Base-by-base conservation (phyloP, 2,113 vertebrate species). In the Phyllopteryx taeniolatus region DNA sequence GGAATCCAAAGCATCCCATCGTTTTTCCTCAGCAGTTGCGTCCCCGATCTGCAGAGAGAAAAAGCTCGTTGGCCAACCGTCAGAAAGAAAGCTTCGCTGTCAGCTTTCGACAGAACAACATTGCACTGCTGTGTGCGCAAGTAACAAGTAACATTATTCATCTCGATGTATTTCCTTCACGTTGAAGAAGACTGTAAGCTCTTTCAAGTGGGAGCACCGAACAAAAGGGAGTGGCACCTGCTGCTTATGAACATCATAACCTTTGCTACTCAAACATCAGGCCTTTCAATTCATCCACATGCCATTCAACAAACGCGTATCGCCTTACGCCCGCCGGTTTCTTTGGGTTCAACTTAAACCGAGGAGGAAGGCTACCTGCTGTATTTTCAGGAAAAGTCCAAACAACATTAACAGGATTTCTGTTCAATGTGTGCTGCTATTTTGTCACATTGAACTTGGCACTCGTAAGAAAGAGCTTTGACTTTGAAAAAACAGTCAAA, bases 1-100 rank as follows among this genome's bases (percentile, higher is more conserved):
- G 89, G 83, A 93, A 91, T 44, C 86, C 83, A 73, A 91, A 93
- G 79, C 92, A 94, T 8, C 89, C 86, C 94, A 94, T 94, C 60
- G 35, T 71, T 87, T 15, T 51, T 51, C 64, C 35, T 70, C 56
- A 5, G 76, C 43, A 53, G 64, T 53, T 61, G 14, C 35, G 15
- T 73, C 81, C 19, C 81, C 19, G 1, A 75, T 73, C 91, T 92
- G 17, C 4, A 70, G 71, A 43, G 15, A 27, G 20, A 47, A 44
- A 65, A 31, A 22, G 14, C 42, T 53, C 42, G 10, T 60, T 49
- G 13, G 51, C 47, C 47, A 54, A 27, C 4, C 13, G 59, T 8
- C 9, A 63, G 33, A 59, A 13, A 57, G 11, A 8, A 8, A 15
- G 20, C 20, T 39, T 27, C 22, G 9, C n/a, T 63, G 15, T 53